phyloP scores from a whole-genome alignment of 2,888 invertebrate genomes.

The Nesidiocoris tenuis region DNA sequence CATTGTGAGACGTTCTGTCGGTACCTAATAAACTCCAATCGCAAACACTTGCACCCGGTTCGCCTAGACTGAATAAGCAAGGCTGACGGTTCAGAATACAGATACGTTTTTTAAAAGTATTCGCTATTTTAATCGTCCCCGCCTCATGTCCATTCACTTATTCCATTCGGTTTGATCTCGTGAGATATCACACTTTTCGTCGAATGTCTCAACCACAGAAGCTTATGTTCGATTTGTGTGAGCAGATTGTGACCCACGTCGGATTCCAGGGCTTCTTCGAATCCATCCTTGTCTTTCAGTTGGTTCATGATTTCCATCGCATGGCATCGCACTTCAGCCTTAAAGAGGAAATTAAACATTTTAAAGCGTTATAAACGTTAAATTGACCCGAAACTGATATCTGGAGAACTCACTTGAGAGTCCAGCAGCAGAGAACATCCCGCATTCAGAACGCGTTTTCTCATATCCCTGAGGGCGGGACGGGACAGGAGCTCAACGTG shows the following conservation, averaged over 20 bases:
- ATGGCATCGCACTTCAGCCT: neutral
- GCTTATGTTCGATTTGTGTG: constrained; percentile 14
- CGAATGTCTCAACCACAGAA: constrained; percentile 23
- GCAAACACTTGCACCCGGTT: too few species aligned
- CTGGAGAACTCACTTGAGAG: neutral
- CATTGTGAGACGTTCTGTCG: too few species aligned
- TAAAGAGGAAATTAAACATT: neutral
- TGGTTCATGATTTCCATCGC: neutral
- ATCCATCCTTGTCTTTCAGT: constrained; percentile 5
- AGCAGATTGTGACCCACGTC: constrained; percentile 18
- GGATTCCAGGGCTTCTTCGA: constrained; percentile 28
- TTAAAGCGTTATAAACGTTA: neutral
- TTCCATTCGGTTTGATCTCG: constrained; percentile 1
- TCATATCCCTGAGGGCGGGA: constrained; percentile 25
- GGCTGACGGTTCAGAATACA: too few species aligned
- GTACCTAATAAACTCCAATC: too few species aligned
- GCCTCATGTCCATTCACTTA: too few species aligned
- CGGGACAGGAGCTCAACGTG: constrained; percentile 6
- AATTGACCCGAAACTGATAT: neutral
- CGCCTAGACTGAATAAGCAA: too few species aligned
- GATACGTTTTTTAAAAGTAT: too few species aligned
- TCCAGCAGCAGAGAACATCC: constrained; percentile 22
- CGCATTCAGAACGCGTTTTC: constrained; percentile 21
- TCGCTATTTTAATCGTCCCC: too few species aligned
- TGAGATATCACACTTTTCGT: neutral